phyloP scores from a whole-genome alignment of 2,888 invertebrate species.

The Pyrgus malvae region DNA sequence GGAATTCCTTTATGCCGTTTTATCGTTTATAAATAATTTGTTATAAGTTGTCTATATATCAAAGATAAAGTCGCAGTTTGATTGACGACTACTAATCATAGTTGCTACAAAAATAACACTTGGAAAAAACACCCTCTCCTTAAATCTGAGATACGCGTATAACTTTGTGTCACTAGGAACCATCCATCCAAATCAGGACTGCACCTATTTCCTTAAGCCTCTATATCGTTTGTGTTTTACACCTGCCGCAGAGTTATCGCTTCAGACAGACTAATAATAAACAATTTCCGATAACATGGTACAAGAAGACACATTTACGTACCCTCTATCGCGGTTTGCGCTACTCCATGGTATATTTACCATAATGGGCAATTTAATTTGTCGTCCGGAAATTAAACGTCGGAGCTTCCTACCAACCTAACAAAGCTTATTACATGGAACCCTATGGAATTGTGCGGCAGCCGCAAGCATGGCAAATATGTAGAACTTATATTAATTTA shows the following conservation, averaged over 20 bases:
- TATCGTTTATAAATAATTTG: too few species aligned
- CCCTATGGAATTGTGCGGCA: not conserved
- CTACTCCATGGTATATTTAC: slow-evolving; percentile 14
- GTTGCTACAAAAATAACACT: too few species aligned
- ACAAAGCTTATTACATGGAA: slow-evolving; percentile 9
- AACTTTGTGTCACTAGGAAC: too few species aligned
- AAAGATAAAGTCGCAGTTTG: too few species aligned
- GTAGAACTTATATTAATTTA: not conserved
- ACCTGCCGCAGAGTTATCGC: too few species aligned
- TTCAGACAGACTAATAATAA: not conserved
- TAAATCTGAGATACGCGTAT: too few species aligned
- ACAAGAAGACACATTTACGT: not conserved
- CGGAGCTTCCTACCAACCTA: slow-evolving; percentile 7
- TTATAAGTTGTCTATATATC: too few species aligned
- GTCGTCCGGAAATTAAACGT: slow-evolving; percentile 22
- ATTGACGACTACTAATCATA: too few species aligned
- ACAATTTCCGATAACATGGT: not conserved
- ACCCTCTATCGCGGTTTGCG: slow-evolving; percentile 3
- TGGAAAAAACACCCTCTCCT: too few species aligned
- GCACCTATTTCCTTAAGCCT: not conserved
- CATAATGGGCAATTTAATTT: slow-evolving; percentile 21
- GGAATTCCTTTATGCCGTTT: too few species aligned
- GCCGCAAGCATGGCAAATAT: not conserved
- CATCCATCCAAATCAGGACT: too few species aligned
- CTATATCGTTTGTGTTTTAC: too few species aligned